These are phyloP conservation scores for Callosobruchus maculatus DNA, from an alignment of 2,888 invertebrate species.

Conservation along the genomic window DNA sequence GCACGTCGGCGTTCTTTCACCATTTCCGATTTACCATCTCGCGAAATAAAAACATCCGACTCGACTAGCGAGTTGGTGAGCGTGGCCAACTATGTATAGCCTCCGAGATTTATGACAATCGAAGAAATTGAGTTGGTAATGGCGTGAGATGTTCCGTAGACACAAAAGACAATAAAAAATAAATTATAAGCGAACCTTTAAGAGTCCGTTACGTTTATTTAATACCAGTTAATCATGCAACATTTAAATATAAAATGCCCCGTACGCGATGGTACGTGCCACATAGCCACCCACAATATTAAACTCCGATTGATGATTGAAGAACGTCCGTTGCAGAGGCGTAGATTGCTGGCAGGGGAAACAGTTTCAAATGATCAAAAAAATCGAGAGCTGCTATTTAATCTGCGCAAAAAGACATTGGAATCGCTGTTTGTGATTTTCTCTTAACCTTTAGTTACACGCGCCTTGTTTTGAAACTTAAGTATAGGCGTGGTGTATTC, in stretches of 20 bases:
- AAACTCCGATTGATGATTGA: conserved; percentile 17
- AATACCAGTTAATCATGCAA: conserved; percentile 52
- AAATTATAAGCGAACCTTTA: conserved; percentile 50
- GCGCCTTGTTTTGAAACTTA: too few relatives aligned
- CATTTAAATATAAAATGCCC: conserved; percentile 52
- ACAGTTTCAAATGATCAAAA: neutral
- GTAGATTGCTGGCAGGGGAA: neutral
- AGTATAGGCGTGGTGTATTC: too few relatives aligned
- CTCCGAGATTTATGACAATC: conserved; percentile 24
- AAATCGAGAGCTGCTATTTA: too few relatives aligned
- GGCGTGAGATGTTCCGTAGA: conserved; percentile 48
- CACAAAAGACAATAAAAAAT: conserved; percentile 49
- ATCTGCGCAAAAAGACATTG: too few relatives aligned
- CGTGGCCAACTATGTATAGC: neutral
- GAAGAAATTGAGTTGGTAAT: conserved; percentile 43
- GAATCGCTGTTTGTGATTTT: too few relatives aligned
- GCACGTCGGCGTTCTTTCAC: neutral
- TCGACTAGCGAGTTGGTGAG: neutral
- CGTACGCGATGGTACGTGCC: conserved; percentile 48
- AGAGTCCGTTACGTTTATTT: conserved; percentile 50
- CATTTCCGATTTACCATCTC: neutral
- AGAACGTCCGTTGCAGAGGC: neutral
- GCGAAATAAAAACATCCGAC: neutral
- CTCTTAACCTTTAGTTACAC: too few relatives aligned
- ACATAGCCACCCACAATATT: conserved; percentile 33